Base-by-base conservation (phyloP, 2,888 invertebrate species). In the Caenorhabditis becei region DNA sequence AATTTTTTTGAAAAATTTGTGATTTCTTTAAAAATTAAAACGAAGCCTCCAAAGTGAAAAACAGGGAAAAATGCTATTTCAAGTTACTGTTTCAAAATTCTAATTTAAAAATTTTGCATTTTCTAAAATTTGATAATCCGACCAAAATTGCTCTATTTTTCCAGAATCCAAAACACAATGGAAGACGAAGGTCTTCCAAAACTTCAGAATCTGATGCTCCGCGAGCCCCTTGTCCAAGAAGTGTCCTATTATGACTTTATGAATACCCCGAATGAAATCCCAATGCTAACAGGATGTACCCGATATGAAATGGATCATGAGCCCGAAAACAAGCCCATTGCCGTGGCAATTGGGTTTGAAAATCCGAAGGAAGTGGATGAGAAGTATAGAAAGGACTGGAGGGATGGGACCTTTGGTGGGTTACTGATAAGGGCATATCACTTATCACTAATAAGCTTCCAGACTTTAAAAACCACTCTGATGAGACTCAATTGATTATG, bases 231-330 rank as follows among this genome's bases (percentile, higher is more conserved):
- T 8, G 80, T 85, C 37, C 80, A 83, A 23, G 67, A 66, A 54
- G 37, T 16, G 1, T 35, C 63, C 0, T 51, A 71, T n/a, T 2
- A 10, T 0, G 58, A 85, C 11, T 78, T 83, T 37, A 35, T 82
- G 32, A 24, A 61, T 24, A 61, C 74, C 4, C 75, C 75, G 11
- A 66, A 53, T 0, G 16, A 66, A 7, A 54, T 80, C 26, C 80
- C 80, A 32, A 62, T 62, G 56, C 18, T 85, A 26, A 78, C 80
- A 10, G 85, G 85, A 10, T 56, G 79, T 3, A 80, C 75, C 7
- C 20, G 62, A 37, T 59, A 67, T 18, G 85, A 85, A 61, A 67
- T 83, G 63, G 85, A 85, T 54, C 61, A 70, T 26, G 37, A 24
- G 23, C 41, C 63, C 20, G 20, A 35, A 0, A 32, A 54, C 2